Percentiles rank a stretch among this genome's conserved stretches.
These are phyloP conservation scores for Philereme transversata DNA, from an alignment of 2,888 invertebrate species.

Conservation along the genomic window DNA sequence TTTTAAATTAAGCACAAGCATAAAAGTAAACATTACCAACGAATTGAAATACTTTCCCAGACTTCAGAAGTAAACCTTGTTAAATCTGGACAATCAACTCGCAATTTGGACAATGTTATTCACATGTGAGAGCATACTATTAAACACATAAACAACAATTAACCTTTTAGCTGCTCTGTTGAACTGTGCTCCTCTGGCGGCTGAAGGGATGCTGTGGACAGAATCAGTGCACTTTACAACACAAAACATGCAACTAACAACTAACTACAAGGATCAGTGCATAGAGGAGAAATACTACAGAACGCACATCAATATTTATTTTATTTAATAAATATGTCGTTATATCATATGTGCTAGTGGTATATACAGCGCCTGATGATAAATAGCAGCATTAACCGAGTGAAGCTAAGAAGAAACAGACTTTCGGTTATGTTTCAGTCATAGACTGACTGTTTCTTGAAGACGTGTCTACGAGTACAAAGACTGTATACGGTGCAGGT, in stretches of 20 bases:
- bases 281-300: slow-evolving; percentile 4
- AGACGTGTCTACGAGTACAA: too few species aligned
- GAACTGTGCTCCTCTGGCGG: slow-evolving; percentile 32
- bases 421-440: too few species aligned
- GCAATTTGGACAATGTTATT: slow-evolving; percentile 8
- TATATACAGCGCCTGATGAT: too few species aligned
- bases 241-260: slow-evolving; percentile 49
- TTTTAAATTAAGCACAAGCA: too few species aligned
- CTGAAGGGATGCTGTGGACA: slow-evolving; percentile 54
- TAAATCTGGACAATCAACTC: neutral
- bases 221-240: slow-evolving; percentile 58
- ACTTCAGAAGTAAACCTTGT: neutral
- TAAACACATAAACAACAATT: slow-evolving; percentile 42
- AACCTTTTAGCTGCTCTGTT: slow-evolving; percentile 49
- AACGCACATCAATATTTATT: too few species aligned
- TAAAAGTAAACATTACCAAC: too few species aligned
- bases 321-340: too few species aligned
- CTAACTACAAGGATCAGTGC: slow-evolving; percentile 41
- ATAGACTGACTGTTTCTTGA: too few species aligned
- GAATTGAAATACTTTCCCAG: neutral
- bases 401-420: too few species aligned
- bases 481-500: too few species aligned
- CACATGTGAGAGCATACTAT: slow-evolving; percentile 24
- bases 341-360: too few species aligned
- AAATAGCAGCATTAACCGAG: too few species aligned